Base-by-base conservation (phyloP, 2,888 invertebrate species). In the Hydropsyche betteni region DNA sequence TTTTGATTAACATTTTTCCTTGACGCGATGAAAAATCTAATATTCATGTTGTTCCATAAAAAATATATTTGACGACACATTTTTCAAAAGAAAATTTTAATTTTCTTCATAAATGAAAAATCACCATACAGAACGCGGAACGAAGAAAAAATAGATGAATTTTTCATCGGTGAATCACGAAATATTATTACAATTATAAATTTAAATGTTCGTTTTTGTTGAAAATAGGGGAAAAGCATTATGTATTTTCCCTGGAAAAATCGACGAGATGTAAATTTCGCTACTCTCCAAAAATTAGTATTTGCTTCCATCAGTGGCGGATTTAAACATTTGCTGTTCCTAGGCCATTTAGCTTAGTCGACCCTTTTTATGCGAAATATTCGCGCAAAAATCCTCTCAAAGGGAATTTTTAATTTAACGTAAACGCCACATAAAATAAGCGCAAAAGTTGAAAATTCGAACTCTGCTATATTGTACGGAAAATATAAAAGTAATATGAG, bases 1-100 rank as follows among this genome's bases (percentile, higher is more conserved):
- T 53, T 70, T 33, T 70, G 53, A 70, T 70, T 70, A 70, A 70
- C 55, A 53, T 70, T 70, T 70, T 70, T 52, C 50, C 34, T 24
- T 24, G 58, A 58, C 58, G 58, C 58, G 58, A 16, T 16, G 24
- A 58, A 58, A 44, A 44, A 44, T 44, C 44, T 10, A 44, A 44
- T 44, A 44, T 44, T 44, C 44, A 44, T 44, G 44, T 44, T 44
- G 44, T 44, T 44, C 44, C 44, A 44, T 44, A 44, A 44, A 44
- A 44, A 44, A 44, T 44, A 44, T 44, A 44, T 44, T 44, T 44
- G 44, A 44, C 44, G 44, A 44, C 44, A 44, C 44, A 44, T 44
- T 44, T 44, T 44, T 44, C 44, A 44, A 44, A 44, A 10, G 44
- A 44, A 44, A 44, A 44, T 44, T 44, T 44, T 8, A 44, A 44